Conservation (phyloP, 2,113 vertebrate genomes). For the Hirundichthys speculiger region DNA sequence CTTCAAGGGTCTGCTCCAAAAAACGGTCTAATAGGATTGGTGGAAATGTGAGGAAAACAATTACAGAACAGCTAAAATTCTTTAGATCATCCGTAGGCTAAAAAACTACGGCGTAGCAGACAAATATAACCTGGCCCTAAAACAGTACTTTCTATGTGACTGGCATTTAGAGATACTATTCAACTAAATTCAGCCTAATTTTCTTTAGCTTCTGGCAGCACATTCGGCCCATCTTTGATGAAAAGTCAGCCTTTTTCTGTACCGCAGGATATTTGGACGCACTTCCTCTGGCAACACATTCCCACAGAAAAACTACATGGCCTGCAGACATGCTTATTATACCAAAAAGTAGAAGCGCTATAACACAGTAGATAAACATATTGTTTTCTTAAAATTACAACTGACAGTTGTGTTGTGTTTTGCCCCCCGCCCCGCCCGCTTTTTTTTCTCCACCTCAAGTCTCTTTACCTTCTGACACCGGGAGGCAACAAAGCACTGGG, state of each 20-base stretch:
- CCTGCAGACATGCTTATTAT: not conserved
- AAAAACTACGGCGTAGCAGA: too few species aligned
- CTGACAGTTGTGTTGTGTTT: too few species aligned
- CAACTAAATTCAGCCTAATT: not conserved
- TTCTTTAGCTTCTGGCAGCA: not conserved
- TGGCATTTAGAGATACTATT: too few species aligned
- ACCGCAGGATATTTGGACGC: constrained; percentile 4
- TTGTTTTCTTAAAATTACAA: not conserved
- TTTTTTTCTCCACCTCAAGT: not conserved
- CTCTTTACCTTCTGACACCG: constrained; percentile 6
- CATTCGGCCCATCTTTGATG: not conserved
- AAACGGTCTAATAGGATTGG: too few species aligned
- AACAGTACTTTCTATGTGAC: too few species aligned
- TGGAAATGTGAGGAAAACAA: too few species aligned
- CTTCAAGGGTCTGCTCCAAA: too few species aligned
- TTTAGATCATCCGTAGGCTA: too few species aligned
- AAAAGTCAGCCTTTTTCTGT: not conserved
- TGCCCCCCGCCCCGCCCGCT: too few species aligned
- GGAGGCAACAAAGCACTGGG: not conserved
- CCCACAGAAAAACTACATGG: not conserved
- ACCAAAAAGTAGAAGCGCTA: not conserved
- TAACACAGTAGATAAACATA: not conserved
- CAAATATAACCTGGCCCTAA: too few species aligned
- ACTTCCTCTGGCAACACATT: not conserved
- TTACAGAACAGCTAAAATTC: too few species aligned